phyloP scores from a whole-genome alignment of 2,888 invertebrate genomes.

The Seira sanloemensis region DNA sequence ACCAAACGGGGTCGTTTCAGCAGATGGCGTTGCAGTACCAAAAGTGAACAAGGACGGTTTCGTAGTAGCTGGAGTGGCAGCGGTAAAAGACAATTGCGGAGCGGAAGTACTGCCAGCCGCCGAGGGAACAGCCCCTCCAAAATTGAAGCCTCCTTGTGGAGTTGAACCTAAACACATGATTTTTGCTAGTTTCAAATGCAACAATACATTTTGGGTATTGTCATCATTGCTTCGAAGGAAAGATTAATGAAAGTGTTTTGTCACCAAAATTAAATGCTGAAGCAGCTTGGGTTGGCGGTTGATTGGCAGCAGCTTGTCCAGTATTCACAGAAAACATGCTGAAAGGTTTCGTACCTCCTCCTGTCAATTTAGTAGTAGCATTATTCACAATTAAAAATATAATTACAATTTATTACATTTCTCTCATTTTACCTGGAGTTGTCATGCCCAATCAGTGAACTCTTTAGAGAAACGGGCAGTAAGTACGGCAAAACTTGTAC shows the following conservation, averaged over 20 bases:
- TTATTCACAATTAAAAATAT: not conserved
- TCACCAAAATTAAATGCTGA: slow-evolving; percentile 21
- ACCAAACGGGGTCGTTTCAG: not conserved
- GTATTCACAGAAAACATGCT: slow-evolving; percentile 29
- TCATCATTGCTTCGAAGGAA: not conserved
- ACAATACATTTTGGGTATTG: no score
- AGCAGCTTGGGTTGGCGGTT: not conserved
- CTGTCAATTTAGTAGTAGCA: not conserved
- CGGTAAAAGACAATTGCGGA: slow-evolving; percentile 35
- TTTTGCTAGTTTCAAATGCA: no score
- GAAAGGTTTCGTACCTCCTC: slow-evolving; percentile 33
- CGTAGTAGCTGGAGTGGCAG: slow-evolving; percentile 31
- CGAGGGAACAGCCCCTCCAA: slow-evolving; percentile 10
- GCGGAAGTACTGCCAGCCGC: not conserved
- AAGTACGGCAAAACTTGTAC: no score
- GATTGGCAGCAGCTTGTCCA: not conserved
- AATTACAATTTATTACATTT: not conserved
- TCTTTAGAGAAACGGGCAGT: no score
- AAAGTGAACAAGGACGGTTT: slow-evolving; percentile 25
- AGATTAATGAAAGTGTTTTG: not conserved
- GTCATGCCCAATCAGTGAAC: not conserved
- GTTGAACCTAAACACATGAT: no score
- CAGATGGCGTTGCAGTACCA: not conserved
- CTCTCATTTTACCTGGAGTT: not conserved
- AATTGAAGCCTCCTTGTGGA: not conserved